phyloP scores from a whole-genome alignment of 2,797 vertebrate genomes.

The Pangasius mekongensis region DNA sequence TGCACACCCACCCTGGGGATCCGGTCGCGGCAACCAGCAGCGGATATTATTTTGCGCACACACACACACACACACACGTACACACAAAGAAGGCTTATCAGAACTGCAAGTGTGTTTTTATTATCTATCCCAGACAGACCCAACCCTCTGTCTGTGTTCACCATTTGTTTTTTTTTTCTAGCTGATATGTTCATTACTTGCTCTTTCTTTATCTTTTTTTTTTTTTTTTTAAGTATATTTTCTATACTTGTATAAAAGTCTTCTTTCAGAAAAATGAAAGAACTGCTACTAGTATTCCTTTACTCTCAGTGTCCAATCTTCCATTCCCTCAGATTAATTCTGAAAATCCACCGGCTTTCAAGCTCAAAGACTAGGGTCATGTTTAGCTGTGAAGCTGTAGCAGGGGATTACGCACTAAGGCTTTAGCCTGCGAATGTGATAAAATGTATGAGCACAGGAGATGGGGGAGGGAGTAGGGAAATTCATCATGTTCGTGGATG shows the following conservation, averaged over 20 bases:
- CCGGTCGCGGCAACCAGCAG: conserved; percentile 25
- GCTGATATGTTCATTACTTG: not conserved
- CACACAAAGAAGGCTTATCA: conserved; percentile 17
- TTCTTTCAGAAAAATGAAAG: not conserved
- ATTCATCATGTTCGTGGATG: conserved; percentile 20
- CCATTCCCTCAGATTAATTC: not conserved
- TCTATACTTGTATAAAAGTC: not conserved
- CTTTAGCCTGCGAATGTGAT: conserved; percentile 47
- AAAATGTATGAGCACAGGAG: conserved; percentile 34
- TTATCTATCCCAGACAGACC: conserved; percentile 33
- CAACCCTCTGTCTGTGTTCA: not conserved
- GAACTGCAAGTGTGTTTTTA: conserved; percentile 11
- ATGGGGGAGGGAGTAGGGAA: conserved; percentile 19
- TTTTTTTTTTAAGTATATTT: not conserved
- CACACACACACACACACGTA: not conserved
- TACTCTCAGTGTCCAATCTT: not conserved
- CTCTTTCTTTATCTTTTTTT: not conserved
- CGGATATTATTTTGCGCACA: conserved; percentile 41
- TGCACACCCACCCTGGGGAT: conserved; percentile 40
- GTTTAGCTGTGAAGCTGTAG: conserved; percentile 19
- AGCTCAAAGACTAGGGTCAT: not conserved
- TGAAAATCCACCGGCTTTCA: conserved; percentile 26
- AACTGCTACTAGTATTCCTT: not conserved
- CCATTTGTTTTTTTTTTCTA: conserved; percentile 1
- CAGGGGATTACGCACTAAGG: conserved; percentile 15